Evolutionary conservation across 2,113 vertebrate species (phyloP), one percentile per base, ranked within the genome.

Genomic region (Cinclus cinclus): DNA sequence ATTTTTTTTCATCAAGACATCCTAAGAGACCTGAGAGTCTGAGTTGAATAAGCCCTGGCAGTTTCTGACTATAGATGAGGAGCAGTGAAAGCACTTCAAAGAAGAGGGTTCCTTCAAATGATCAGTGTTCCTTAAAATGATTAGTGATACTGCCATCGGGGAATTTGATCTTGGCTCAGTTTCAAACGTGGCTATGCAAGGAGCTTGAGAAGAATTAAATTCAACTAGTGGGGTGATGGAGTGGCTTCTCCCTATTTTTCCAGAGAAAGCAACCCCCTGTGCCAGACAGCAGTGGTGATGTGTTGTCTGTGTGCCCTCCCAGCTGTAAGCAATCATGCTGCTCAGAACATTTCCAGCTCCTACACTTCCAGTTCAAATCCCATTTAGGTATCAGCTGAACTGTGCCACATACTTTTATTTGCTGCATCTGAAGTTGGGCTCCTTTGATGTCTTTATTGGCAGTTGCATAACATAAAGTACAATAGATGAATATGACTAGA

Each of bases 161-260:
- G 65, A 92, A 87, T 82, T 91, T 84, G 88, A 94, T 81, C 79
- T 70, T 93, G 94, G 92, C 83, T 89, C 4, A 0, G 12, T 88
- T 90, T 89, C 83, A 92, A 80, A 67, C 37, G 25, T 27, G 23
- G 81, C 92, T 93, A 78, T 0, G 11, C 68, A 94, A 91, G 65
- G 52, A 87, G 31, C 70, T 90, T 69, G 46, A 96, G 65, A 89
- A 87, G 73, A 86, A 84, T 91, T 88, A 78, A 56, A 94, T 88
- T 86, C 78, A 94, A 0, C 60, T 85, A 77, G 50, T 55, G 31
- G 73, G 83, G 87, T 68, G 62, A 79, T 50, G 52, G 41, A 90
- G 74, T 64, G 58, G 53, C 80, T 96, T 86, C 83, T 94, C 80
- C 56, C 46, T 70, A 1, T 25, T 90, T 63, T 89, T 64, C 70